Conservation (phyloP, 2,888 invertebrate species). For the Torymus texanus region DNA sequence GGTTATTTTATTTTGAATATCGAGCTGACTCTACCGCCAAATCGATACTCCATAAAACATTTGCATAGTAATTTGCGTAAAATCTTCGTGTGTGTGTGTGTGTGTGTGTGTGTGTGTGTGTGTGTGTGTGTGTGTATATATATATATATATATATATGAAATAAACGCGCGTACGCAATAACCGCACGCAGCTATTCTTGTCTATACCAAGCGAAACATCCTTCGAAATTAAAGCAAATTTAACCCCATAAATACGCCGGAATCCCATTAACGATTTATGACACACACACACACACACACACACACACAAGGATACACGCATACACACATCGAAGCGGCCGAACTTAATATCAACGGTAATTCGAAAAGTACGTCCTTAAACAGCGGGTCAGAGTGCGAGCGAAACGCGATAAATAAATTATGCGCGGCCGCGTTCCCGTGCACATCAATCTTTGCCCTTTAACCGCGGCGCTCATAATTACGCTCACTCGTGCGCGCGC, state of each 20-base stretch:
- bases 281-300: background rate
- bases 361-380: background rate
- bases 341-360: too few relatives aligned
- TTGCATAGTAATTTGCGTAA: too few relatives aligned
- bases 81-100: too few relatives aligned
- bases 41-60: too few relatives aligned
- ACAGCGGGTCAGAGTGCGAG: background rate
- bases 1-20: too few relatives aligned
- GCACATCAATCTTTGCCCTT: constrained; percentile 36
- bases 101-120: too few relatives aligned
- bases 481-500: background rate
- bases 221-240: background rate
- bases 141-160: too few relatives aligned
- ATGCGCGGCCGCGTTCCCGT: background rate
- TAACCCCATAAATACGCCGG: constrained; percentile 14
- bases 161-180: too few relatives aligned
- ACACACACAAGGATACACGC: background rate
- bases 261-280: constrained; percentile 13
- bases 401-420: constrained; percentile 26
- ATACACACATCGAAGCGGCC: too few relatives aligned
- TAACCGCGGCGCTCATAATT: constrained; percentile 39
- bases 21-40: too few relatives aligned
- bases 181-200: too few relatives aligned
- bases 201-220: background rate
- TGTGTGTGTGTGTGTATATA: too few relatives aligned